Evolutionary conservation across 2,888 invertebrate species (phyloP).

Genomic region (Rotaria magnacalcarata): DNA sequence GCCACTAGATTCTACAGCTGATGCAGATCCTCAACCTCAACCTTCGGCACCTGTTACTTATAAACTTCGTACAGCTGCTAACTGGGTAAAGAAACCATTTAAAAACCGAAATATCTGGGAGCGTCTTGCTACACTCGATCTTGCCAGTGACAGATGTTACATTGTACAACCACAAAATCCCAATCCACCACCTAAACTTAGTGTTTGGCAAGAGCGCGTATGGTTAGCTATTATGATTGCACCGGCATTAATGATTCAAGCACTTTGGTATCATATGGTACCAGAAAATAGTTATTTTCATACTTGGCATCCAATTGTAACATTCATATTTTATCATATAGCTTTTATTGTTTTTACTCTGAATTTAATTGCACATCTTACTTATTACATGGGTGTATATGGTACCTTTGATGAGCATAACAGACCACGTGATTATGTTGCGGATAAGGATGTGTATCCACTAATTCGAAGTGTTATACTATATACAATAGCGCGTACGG

Average conservation of each 20-base stretch:
- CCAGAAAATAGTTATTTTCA: background rate
- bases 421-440: background rate
- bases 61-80: background rate
- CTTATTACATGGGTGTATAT: background rate
- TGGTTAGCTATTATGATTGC: background rate
- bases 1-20: background rate
- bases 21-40: background rate
- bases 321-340: background rate
- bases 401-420: background rate
- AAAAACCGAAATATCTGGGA: background rate
- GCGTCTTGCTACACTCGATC: background rate
- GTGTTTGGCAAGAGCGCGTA: background rate
- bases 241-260: background rate
- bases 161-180: background rate
- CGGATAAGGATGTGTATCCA: background rate
- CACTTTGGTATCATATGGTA: constrained; percentile 1
- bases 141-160: background rate
- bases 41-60: background rate
- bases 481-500: background rate
- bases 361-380: background rate
- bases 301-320: background rate
- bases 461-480: background rate
- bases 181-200: background rate
- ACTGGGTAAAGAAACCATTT: background rate
- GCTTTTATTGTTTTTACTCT: background rate